Conservation (phyloP, 2,888 invertebrate species). For the Timema podura region DNA sequence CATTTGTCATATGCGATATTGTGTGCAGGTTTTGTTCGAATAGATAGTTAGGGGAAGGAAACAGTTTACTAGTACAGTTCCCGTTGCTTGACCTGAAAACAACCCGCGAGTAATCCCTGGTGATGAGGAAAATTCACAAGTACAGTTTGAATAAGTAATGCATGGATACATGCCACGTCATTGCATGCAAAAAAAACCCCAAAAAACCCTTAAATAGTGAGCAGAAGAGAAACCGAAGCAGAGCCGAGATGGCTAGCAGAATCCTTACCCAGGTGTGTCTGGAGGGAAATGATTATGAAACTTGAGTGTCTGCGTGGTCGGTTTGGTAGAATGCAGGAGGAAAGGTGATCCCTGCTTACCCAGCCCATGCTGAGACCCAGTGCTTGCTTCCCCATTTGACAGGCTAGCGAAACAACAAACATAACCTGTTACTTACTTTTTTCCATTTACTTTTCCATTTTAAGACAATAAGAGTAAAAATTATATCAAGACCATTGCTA, state of each 20-base stretch:
- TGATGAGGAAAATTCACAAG: too few relatives aligned
- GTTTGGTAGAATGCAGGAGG: constrained; percentile 61
- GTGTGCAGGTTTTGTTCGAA: too few relatives aligned
- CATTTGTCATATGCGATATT: too few relatives aligned
- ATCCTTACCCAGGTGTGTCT: constrained; percentile 71
- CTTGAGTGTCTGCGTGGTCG: constrained; percentile 76
- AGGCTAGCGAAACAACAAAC: constrained; percentile 33
- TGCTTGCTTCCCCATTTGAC: constrained; percentile 41
- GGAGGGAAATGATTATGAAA: constrained; percentile 93
- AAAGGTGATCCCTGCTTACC: constrained; percentile 50
- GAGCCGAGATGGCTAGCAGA: constrained; percentile 14
- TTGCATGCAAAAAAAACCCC: not conserved
- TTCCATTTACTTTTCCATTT: too few relatives aligned
- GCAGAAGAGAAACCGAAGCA: constrained; percentile 13
- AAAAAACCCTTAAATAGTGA: not conserved
- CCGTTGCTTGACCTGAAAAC: too few relatives aligned
- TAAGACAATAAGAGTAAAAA: too few relatives aligned
- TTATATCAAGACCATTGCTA: too few relatives aligned
- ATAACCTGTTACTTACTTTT: too few relatives aligned
- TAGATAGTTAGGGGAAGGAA: too few relatives aligned
- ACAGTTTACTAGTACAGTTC: too few relatives aligned
- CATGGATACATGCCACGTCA: not conserved
- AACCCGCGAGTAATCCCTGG: too few relatives aligned
- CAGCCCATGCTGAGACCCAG: constrained; percentile 50
- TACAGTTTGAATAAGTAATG: too few relatives aligned